phyloP scores from a whole-genome alignment of 1,140 invertebrate genomes.

The Colletes gigas region DNA sequence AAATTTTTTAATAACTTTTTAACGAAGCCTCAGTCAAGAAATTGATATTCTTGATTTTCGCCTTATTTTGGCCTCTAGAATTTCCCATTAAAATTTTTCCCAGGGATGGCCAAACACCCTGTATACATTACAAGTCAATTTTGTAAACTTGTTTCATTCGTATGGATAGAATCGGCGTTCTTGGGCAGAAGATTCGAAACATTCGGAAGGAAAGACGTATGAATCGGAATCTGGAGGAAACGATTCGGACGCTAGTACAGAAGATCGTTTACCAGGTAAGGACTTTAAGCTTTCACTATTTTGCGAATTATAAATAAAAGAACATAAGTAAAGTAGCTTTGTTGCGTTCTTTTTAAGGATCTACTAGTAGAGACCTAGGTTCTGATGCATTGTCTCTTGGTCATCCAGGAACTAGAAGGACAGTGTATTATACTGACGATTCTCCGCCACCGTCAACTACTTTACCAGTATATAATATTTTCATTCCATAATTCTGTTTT shows the following conservation, averaged over 20 bases:
- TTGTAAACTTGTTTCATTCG: background rate
- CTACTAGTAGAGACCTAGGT: constrained; percentile 70
- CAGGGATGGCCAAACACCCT: too few species aligned
- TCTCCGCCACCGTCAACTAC: constrained; percentile 63
- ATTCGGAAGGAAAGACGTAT: constrained; percentile 73
- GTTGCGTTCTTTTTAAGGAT: constrained; percentile 63
- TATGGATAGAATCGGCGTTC: constrained; percentile 86
- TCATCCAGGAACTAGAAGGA: constrained; percentile 88
- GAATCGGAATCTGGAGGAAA: constrained; percentile 84
- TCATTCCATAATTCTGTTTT: background rate
- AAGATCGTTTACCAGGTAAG: constrained; percentile 80
- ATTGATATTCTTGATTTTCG: too few species aligned
- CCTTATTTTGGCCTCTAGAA: too few species aligned
- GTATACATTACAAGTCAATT: background rate
- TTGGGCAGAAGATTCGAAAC: constrained; percentile 87
- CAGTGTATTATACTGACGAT: constrained; percentile 91
- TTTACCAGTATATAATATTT: constrained; percentile 62
- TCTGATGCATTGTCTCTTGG: constrained; percentile 84
- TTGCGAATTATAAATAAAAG: background rate
- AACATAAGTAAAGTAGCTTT: constrained; percentile 24
- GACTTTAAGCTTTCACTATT: constrained; percentile 27
- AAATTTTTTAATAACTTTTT: too few species aligned
- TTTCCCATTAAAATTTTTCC: too few species aligned
- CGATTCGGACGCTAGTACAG: constrained; percentile 89
- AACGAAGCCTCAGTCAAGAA: too few species aligned